Evolutionary conservation across 1,140 invertebrate species (phyloP).

Genomic region (Formica selysi): DNA sequence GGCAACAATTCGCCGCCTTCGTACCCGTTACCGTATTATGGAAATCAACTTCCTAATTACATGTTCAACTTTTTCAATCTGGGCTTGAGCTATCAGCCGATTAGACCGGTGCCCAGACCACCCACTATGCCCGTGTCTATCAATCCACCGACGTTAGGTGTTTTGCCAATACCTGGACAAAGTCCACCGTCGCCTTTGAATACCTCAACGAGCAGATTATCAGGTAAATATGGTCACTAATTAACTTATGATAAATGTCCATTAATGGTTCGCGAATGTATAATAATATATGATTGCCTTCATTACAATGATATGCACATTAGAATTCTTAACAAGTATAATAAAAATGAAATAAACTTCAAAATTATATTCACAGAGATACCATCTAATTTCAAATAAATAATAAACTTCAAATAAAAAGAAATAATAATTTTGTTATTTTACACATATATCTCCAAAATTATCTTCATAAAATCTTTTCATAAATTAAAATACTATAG

Average conservation of each 20-base stretch:
- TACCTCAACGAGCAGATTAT: slow-evolving; percentile 75
- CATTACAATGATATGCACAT: neutral
- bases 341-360: neutral
- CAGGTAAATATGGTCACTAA: slow-evolving; percentile 71
- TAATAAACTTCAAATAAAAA: neutral
- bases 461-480: too few relatives aligned
- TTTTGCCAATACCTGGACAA: slow-evolving; percentile 74
- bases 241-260: neutral
- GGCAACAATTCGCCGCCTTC: slow-evolving; percentile 86
- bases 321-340: neutral
- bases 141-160: slow-evolving; percentile 74
- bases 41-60: slow-evolving; percentile 82
- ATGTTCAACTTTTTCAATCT: slow-evolving; percentile 85
- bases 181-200: slow-evolving; percentile 84
- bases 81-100: slow-evolving; percentile 82
- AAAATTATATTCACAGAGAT: slow-evolving; percentile 1
- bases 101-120: slow-evolving; percentile 81
- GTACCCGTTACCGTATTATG: slow-evolving; percentile 83
- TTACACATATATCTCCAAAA: too few relatives aligned
- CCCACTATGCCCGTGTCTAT: slow-evolving; percentile 75
- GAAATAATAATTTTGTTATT: neutral
- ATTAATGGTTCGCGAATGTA: neutral
- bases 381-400: neutral
- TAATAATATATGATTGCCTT: neutral
- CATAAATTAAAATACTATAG: too few relatives aligned